A percentile compares a stretch with the other conserved stretches of the same genome.
phyloP scores from a whole-genome alignment of 2,888 invertebrate genomes.

The Rotaria macrura region DNA sequence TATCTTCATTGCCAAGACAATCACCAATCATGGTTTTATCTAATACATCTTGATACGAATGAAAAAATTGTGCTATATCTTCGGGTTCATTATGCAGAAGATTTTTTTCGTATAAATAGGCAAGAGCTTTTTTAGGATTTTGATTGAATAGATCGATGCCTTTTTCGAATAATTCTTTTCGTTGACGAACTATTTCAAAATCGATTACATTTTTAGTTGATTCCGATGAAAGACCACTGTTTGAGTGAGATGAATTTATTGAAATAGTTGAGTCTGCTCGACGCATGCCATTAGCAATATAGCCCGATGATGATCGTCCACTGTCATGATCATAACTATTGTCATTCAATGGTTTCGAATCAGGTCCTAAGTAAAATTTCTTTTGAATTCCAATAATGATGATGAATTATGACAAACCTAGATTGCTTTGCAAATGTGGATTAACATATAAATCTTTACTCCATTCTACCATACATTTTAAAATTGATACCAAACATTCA shows the following conservation, averaged over 20 bases:
- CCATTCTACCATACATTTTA: conserved; percentile 99
- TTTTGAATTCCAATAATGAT: not conserved
- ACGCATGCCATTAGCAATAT: not conserved
- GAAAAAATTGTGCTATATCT: conserved; percentile 86
- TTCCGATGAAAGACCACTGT: conserved; percentile 47
- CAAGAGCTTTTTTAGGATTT: conserved; percentile 83
- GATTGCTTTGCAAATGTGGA: conserved; percentile 68
- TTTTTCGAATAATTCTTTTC: conserved; percentile 98
- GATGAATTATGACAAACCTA: conserved; percentile 53
- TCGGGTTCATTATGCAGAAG: conserved; percentile 68
- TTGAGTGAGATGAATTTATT: conserved; percentile 55
- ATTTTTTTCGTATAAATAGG: conserved; percentile 80
- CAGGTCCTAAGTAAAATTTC: not conserved
- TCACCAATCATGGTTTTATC: conserved; percentile 75
- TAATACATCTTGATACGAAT: conserved; percentile 73
- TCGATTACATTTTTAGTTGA: conserved; percentile 57
- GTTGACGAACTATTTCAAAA: conserved; percentile 88
- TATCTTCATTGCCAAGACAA: conserved; percentile 88
- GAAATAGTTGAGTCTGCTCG: not conserved
- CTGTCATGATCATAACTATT: not conserved
- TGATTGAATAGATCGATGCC: conserved; percentile 89
- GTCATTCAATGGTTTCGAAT: not conserved
- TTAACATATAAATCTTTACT: conserved; percentile 91
- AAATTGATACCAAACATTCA: conserved; percentile 87
- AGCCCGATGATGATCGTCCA: not conserved